Evolutionary conservation across 2,797 vertebrate species (phyloP).

Genomic region (Brachyrhaphis roseni): DNA sequence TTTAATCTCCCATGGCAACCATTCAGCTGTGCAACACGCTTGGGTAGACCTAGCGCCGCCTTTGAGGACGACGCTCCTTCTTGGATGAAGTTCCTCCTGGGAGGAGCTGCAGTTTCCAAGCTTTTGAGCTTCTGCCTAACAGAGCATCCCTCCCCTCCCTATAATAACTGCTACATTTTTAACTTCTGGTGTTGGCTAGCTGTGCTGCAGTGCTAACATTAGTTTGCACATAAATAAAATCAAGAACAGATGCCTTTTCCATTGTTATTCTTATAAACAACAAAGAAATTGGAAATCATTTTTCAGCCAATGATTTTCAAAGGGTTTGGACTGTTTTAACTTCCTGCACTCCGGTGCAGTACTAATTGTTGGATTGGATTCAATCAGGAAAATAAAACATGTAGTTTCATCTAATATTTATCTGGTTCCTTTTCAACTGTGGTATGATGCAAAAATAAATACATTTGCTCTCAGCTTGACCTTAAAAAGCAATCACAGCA

Average conservation of each 20-base stretch:
- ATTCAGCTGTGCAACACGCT: too few species aligned
- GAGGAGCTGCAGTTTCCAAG: too few species aligned
- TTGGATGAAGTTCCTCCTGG: too few species aligned
- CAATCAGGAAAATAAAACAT: not conserved
- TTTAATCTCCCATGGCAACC: too few species aligned
- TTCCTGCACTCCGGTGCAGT: not conserved
- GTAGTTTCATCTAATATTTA: not conserved
- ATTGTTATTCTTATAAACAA: not conserved
- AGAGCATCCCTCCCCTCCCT: too few species aligned
- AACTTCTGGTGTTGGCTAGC: not conserved
- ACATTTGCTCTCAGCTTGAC: not conserved
- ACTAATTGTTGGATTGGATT: not conserved
- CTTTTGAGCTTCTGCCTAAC: too few species aligned
- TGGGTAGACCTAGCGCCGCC: too few species aligned
- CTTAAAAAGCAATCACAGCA: not conserved
- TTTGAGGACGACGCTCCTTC: too few species aligned
- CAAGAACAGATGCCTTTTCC: not conserved
- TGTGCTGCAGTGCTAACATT: not conserved
- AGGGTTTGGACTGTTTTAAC: not conserved
- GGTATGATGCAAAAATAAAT: not conserved
- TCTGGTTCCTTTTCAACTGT: not conserved
- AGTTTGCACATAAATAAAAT: not conserved
- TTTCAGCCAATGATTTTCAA: not conserved
- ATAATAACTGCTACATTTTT: not conserved
- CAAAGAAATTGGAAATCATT: constrained; percentile 1